Conservation (phyloP, 2,113 vertebrate species). For the Pituophis catenifer region DNA sequence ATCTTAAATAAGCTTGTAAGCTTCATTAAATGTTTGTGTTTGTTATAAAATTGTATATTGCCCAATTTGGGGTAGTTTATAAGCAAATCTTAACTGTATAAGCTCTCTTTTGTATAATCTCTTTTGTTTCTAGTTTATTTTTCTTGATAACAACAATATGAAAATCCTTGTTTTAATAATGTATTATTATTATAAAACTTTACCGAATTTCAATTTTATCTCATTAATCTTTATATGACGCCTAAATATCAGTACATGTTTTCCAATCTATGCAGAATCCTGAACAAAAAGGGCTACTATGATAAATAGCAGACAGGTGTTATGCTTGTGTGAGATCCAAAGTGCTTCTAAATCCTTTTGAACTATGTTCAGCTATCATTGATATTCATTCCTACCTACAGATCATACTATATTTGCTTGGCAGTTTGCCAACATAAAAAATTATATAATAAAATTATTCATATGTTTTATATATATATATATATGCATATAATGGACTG, state of each 20-base stretch:
- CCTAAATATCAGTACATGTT: background rate
- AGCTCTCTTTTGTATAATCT: background rate
- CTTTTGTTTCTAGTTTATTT: background rate
- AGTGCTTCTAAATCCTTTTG: background rate
- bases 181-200: background rate
- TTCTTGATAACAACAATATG: background rate
- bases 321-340: background rate
- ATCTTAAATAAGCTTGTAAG: background rate
- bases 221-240: background rate
- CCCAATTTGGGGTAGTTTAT: background rate
- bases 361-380: background rate
- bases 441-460: background rate
- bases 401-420: background rate
- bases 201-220: background rate
- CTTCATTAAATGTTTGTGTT: background rate
- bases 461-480: too few species aligned
- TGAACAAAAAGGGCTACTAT: background rate
- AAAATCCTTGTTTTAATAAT: slow-evolving; percentile 1
- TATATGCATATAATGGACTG: background rate
- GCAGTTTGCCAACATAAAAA: slow-evolving; percentile 5
- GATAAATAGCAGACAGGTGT: background rate
- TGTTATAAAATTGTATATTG: background rate
- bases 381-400: background rate
- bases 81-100: background rate
- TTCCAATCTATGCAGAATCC: background rate